Percentiles rank a stretch among this genome's conserved stretches.
phyloP scores from a whole-genome alignment of 2,888 invertebrate genomes.

The Drosophila anomalata region DNA sequence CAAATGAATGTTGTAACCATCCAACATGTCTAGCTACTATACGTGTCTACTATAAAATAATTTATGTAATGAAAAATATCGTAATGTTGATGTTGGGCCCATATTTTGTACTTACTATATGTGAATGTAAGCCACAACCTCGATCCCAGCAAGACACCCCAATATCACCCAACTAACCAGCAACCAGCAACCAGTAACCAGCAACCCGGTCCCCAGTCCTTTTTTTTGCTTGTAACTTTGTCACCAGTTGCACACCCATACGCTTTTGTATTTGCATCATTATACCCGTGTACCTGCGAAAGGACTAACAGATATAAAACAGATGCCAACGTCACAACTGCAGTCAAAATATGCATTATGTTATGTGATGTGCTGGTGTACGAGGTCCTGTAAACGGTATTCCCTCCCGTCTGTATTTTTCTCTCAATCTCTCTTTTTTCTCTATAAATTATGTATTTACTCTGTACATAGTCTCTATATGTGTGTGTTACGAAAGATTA shows the following conservation, averaged over 20 bases:
- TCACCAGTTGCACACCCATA: constrained; percentile 57
- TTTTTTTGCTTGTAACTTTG: constrained; percentile 42
- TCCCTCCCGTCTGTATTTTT: constrained; percentile 14
- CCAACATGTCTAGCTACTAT: constrained; percentile 76
- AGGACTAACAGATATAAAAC: constrained; percentile 9
- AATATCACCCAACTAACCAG: constrained; percentile 37
- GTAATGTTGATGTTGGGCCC: constrained; percentile 83
- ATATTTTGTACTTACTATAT: constrained; percentile 54
- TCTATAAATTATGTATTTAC: constrained; percentile 18
- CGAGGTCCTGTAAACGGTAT: constrained; percentile 34
- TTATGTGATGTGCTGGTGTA: constrained; percentile 29
- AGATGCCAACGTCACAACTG: constrained; percentile 25
- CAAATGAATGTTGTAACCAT: constrained; percentile 70
- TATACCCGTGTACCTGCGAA: constrained; percentile 19
- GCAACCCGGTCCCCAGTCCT: constrained; percentile 15
- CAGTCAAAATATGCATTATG: constrained; percentile 31
- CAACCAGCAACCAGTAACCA: constrained; percentile 1
- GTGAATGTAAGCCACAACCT: constrained; percentile 51
- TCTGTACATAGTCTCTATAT: constrained; percentile 39
- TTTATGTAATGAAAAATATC: constrained; percentile 84
- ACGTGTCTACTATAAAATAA: constrained; percentile 82
- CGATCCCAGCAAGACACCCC: constrained; percentile 38
- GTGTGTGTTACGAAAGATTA: constrained; percentile 14
- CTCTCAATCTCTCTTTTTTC: constrained; percentile 15
- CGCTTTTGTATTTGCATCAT: constrained; percentile 43